phyloP scores from a whole-genome alignment of 37 sponge, comb jelly and placozoan species.

The Hexactinellida sp. region DNA sequence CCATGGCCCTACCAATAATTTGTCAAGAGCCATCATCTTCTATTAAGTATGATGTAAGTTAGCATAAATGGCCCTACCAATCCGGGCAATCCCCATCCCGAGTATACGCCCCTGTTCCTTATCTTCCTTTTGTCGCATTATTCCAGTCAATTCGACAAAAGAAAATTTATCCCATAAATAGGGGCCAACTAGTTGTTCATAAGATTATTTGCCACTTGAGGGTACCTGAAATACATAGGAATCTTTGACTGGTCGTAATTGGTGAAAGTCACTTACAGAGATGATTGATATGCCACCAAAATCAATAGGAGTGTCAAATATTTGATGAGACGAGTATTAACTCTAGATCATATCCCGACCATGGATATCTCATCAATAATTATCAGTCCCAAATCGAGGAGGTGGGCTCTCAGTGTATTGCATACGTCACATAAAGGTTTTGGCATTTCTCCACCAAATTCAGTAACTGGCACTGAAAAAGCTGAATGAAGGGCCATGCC shows the following conservation, averaged over 20 bases:
- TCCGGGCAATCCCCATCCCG: too few species aligned
- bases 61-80: too few species aligned
- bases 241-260: constrained; percentile 22
- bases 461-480: constrained; percentile 10
- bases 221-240: background rate
- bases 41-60: too few species aligned
- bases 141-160: background rate
- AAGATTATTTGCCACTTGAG: background rate
- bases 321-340: constrained; percentile 24
- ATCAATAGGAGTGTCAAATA: constrained; percentile 10
- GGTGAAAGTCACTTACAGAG: constrained; percentile 31
- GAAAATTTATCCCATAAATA: constrained; percentile 1
- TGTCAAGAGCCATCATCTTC: too few species aligned
- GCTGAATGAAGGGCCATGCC: constrained; percentile 36
- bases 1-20: too few species aligned
- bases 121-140: background rate
- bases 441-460: background rate
- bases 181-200: background rate
- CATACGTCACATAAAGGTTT: constrained; percentile 14
- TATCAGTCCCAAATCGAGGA: constrained; percentile 14
- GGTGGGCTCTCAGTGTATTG: constrained; percentile 17
- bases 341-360: constrained; percentile 29
- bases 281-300: constrained; percentile 25
- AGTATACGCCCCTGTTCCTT: too few species aligned
- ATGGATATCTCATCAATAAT: constrained; percentile 44